Evolutionary conservation across 2,888 invertebrate genomes (phyloP).

Genomic region (Rapana venosa): DNA sequence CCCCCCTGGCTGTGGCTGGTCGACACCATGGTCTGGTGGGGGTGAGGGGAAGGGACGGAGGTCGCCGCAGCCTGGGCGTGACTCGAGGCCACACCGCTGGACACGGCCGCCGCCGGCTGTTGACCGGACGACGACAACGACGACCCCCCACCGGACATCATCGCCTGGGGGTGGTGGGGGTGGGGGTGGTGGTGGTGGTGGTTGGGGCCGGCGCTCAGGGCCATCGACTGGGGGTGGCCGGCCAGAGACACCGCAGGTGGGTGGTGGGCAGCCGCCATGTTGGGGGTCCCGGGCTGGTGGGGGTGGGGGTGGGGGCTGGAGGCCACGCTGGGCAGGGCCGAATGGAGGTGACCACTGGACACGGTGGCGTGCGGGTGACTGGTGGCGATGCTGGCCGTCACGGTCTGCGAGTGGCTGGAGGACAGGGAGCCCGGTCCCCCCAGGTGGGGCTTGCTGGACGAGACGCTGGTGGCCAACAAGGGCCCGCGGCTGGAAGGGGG

Average conservation of each 20-base stretch:
- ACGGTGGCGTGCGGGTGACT: not conserved
- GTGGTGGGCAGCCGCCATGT: not conserved
- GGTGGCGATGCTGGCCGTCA: not conserved
- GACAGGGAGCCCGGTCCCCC: not conserved
- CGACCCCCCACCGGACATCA: not conserved
- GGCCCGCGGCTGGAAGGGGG: not conserved
- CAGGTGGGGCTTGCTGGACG: not conserved
- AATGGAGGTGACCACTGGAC: constrained; percentile 1
- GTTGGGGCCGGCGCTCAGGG: not conserved
- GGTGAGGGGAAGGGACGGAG: not conserved
- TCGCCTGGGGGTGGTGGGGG: not conserved
- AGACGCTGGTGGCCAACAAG: not conserved
- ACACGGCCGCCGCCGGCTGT: not conserved
- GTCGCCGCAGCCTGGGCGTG: not conserved
- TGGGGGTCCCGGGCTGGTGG: not conserved
- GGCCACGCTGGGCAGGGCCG: not conserved
- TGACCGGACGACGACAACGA: not conserved
- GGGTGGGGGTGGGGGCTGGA: not conserved
- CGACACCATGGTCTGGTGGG: not conserved
- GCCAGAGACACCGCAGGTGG: not conserved
- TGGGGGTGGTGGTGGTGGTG: not conserved
- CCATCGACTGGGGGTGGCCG: not conserved
- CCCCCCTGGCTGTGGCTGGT: not conserved
- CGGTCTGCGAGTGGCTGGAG: not conserved
- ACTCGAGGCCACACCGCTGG: not conserved